Base-by-base conservation (phyloP, 2,797 vertebrate species). In the Falco naumanni region DNA sequence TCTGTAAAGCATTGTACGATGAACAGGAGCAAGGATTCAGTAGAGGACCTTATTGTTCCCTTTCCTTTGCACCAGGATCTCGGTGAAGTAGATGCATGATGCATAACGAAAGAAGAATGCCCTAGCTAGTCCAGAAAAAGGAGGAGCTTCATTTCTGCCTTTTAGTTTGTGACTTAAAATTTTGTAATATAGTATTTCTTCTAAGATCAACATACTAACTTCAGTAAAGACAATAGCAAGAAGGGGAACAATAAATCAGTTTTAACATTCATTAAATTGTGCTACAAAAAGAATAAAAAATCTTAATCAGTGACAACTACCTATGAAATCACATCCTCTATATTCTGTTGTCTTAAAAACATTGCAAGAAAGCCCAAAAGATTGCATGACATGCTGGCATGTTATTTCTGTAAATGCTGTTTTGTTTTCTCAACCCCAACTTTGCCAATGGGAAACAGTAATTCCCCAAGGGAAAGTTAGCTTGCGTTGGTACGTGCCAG, bases 391-490 rank as follows among this genome's bases (percentile, higher is more conserved):
- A 7, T 69, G 43, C 37, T 92, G 79, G 69, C 48, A 84, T 5
- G 56, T 77, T 70, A 33, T 87, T 95, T 94, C 86, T 80, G 50
- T 76, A 87, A 85, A 59, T 43, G n/a, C 7, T 90, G 64, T 66
- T 95, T 87, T 96, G 48, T 85, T 95, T 94, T 87, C 81, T 84
- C 68, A 61, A 10, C 18, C 34, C 60, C 50, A 61, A 0, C 34
- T 85, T 94, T 81, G 92, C 57, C 86, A 83, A 2, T 85, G 78
- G 48, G 43, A 95, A 95, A 68, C 0, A 12, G 53, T 28, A 26
- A 93, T 83, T 95, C 59, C 92, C 90, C 78, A 94, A 48, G 65
- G 94, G 78, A 89, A 85, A 84, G 75, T 65, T 61, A 68, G 69
- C 3, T 0, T 87, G 89, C 47, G 4, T 31, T 85, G 79, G 47